Evolutionary conservation across 2,888 invertebrate species (phyloP).

Genomic region (Diadegma fenestrale): DNA sequence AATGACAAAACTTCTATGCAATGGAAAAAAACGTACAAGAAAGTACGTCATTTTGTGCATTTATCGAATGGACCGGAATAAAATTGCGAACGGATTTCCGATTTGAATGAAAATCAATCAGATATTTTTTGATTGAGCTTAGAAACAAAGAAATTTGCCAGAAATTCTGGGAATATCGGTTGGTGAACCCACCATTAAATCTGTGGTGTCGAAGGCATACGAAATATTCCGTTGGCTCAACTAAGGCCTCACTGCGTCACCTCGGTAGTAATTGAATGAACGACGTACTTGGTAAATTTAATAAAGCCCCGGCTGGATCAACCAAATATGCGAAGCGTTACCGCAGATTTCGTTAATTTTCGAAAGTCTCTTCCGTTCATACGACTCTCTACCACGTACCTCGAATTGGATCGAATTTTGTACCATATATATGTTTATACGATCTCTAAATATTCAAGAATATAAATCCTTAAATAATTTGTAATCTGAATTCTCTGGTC

Average conservation of each 20-base stretch:
- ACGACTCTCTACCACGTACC: neutral
- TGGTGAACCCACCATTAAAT: conserved; percentile 7
- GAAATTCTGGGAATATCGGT: neutral
- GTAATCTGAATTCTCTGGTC: neutral
- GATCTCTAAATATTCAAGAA: neutral
- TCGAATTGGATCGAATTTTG: neutral
- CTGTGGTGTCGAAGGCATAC: neutral
- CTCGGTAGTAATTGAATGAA: conserved; percentile 25
- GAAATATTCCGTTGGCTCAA: conserved; percentile 17
- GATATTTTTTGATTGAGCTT: neutral
- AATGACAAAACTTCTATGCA: neutral
- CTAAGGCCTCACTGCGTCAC: conserved; percentile 7
- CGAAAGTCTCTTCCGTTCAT: neutral
- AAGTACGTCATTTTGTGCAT: neutral
- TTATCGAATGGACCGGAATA: neutral
- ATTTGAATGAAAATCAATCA: neutral
- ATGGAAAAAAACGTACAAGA: neutral
- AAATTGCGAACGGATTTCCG: neutral
- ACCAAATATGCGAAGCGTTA: neutral
- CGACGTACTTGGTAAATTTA: conserved; percentile 23
- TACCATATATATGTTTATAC: neutral
- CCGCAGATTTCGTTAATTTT: conserved; percentile 23
- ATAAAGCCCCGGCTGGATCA: conserved; percentile 7
- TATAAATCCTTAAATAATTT: neutral
- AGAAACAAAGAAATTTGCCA: neutral